Base-by-base conservation (phyloP, 2,888 invertebrate genomes). In the Galerucella pusilla region DNA sequence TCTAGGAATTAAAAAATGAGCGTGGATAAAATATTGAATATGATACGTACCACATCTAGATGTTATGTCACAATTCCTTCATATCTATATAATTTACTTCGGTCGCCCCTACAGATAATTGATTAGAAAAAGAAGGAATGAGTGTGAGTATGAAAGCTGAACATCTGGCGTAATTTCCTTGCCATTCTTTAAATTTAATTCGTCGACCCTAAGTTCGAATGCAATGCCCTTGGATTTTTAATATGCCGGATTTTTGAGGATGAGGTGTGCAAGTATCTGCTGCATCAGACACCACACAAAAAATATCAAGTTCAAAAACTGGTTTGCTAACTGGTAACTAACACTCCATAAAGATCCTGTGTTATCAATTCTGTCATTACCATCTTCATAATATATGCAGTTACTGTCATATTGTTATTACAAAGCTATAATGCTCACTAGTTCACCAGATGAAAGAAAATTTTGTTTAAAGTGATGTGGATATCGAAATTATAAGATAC, bases 91-190 rank as follows among this genome's bases (percentile, higher is more conserved):
- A 49, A 12, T 9, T 60, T 60, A 20, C 64, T 28, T 46, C 46
- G 12, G 16, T 65, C 46, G n/a, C 64, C n/a, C 64, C 64, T 46
- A 65, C 64, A 20, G 1, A 14, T 46, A 46, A 65, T 65, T 42
- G 64, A 20, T 46, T 16, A 45, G 76, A 83, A 72, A 75, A 80
- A 79, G 82, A 84, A 28, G 74, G 69, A 75, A 79, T 79, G 77
- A 73, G 78, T 80, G 66, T 65, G 28, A 66, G 46, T 60, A 52
- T 66, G 60, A 72, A 71, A 82, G 84, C 78, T 80, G 84, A 84
- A 85, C 85, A 85, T 85, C 85, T 85, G 85, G 85, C 82, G 74
- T 70, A 76, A 77, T 76, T 77, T 80, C 80, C 77, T 77, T 71
- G 73, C 75, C 59, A 74, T 78, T 77, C 75, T 77, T 76, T 68